These are phyloP conservation scores for Pseudochromis fuscus DNA, from an alignment of 2,797 vertebrate genomes.

Conservation along the genomic window DNA sequence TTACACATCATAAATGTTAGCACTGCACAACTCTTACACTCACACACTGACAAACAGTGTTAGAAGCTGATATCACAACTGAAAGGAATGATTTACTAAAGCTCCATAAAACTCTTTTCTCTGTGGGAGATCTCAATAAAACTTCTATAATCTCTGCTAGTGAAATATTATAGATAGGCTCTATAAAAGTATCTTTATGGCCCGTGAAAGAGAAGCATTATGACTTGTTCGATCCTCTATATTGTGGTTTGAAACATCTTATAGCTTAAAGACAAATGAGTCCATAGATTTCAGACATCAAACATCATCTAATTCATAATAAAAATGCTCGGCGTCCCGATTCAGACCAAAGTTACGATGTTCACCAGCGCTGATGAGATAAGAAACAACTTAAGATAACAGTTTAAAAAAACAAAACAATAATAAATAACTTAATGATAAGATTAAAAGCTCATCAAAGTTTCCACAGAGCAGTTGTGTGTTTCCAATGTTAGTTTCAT, in stretches of 20 bases:
- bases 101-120: slow-evolving; percentile 82
- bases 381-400: slow-evolving; percentile 20
- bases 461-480: slow-evolving; percentile 10
- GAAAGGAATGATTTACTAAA: slow-evolving; percentile 84
- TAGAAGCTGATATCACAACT: slow-evolving; percentile 54
- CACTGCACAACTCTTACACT: slow-evolving; percentile 63
- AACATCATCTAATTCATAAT: slow-evolving; percentile 40
- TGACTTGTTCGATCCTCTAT: slow-evolving; percentile 55
- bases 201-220: slow-evolving; percentile 65
- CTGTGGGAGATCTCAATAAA: slow-evolving; percentile 82
- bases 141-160: slow-evolving; percentile 81
- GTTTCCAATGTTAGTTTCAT: neutral
- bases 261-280: slow-evolving; percentile 64
- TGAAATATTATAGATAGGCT: slow-evolving; percentile 83
- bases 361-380: neutral
- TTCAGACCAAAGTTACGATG: slow-evolving; percentile 49
- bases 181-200: slow-evolving; percentile 87
- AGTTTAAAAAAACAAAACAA: slow-evolving; percentile 3
- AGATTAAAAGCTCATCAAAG: slow-evolving; percentile 13
- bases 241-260: slow-evolving; percentile 62
- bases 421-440: slow-evolving; percentile 25
- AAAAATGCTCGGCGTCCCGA: slow-evolving; percentile 44
- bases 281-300: slow-evolving; percentile 56
- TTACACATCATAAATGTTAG: slow-evolving; percentile 82
- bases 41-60: slow-evolving; percentile 61